These are phyloP conservation scores for Arrhamphus sclerolepis DNA, from an alignment of 2,797 vertebrate genomes.

Conservation along the genomic window DNA sequence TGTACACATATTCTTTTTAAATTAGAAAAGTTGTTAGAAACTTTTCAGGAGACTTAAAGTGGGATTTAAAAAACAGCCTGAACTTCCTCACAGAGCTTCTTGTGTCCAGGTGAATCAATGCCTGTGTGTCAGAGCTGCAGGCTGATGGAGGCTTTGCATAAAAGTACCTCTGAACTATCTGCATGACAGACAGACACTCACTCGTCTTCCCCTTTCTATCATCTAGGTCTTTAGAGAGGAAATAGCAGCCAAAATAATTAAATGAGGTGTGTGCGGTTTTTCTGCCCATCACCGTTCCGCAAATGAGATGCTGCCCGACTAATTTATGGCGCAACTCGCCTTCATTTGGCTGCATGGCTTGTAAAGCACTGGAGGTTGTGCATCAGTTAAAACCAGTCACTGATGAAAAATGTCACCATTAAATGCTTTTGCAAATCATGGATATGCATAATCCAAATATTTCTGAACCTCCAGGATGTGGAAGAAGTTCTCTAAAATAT, in stretches of 20 bases:
- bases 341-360: conserved; percentile 2
- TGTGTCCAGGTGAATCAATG: conserved; percentile 21
- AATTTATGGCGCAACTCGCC: conserved; percentile 17
- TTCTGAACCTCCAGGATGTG: background rate
- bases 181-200: conserved; percentile 35
- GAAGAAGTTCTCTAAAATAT: too few species aligned
- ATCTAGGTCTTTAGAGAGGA: conserved; percentile 30
- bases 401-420: background rate
- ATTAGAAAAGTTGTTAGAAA: conserved; percentile 5
- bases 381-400: conserved; percentile 1
- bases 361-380: background rate
- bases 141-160: conserved; percentile 20
- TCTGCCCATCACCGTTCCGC: conserved; percentile 31
- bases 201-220: conserved; percentile 23
- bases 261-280: conserved; percentile 26
- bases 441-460: background rate
- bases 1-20: conserved; percentile 3
- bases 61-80: background rate
- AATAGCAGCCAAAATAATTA: conserved; percentile 33
- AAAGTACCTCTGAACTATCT: conserved; percentile 28
- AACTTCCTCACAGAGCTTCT: conserved; percentile 9
- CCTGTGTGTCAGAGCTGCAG: conserved; percentile 23
- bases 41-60: conserved; percentile 16
- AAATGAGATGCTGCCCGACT: conserved; percentile 32
- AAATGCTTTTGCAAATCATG: background rate